Conservation (phyloP, 2,113 vertebrate genomes). For the Odocoileus virginianus region DNA sequence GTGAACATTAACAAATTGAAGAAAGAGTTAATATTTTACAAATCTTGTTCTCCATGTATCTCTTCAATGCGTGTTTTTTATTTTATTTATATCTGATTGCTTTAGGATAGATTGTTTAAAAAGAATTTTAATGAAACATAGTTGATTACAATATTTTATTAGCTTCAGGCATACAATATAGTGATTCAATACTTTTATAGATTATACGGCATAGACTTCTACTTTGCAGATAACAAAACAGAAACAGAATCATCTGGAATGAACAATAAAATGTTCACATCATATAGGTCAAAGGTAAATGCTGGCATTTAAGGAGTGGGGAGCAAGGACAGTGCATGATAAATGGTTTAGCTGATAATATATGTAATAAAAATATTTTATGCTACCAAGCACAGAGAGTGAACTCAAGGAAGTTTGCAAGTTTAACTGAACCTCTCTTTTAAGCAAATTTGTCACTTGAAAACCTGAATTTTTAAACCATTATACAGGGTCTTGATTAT, state of each 20-base stretch:
- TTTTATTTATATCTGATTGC: background rate
- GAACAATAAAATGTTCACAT: constrained; percentile 26
- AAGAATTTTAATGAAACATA: background rate
- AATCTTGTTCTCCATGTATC: background rate
- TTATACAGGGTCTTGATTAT: background rate
- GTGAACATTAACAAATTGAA: background rate
- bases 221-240: constrained; percentile 9
- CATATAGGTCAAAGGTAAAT: constrained; percentile 11
- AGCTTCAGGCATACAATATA: background rate
- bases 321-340: background rate
- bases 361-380: constrained; percentile 41
- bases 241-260: background rate
- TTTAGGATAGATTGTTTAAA: background rate
- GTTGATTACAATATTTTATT: background rate
- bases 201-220: background rate
- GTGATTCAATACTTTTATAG: background rate
- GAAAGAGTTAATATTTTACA: background rate
- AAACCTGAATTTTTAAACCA: background rate
- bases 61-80: background rate
- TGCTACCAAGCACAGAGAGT: background rate
- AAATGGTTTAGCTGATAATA: constrained; percentile 26
- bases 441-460: background rate
- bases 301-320: background rate
- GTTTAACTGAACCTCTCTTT: background rate
- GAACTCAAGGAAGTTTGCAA: background rate